A percentile compares a stretch with the other conserved stretches of the same genome.
Conservation (phyloP, 2,888 invertebrate species). For the Cerastis leucographa region DNA sequence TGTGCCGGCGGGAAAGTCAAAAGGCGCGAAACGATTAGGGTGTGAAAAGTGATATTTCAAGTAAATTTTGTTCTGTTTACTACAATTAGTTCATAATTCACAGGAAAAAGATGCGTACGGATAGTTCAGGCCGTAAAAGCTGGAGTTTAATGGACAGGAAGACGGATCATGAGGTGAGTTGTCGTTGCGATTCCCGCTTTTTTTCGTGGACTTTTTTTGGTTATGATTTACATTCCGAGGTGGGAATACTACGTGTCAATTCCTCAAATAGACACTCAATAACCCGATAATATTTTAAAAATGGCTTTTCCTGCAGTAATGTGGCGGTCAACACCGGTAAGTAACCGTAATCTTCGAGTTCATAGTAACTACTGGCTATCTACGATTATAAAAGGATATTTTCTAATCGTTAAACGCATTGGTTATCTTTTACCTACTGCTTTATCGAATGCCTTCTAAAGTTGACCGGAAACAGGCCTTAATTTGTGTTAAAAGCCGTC, state of each 20-base stretch:
- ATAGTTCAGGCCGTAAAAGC: conserved; percentile 80
- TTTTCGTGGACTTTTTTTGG: conserved; percentile 77
- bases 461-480: neutral
- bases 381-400: neutral
- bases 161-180: conserved; percentile 85
- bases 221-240: conserved; percentile 63
- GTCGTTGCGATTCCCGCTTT: conserved; percentile 78
- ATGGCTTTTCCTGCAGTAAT: neutral
- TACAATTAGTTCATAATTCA: conserved; percentile 66
- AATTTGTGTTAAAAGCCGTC: neutral
- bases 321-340: neutral
- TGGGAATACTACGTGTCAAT: conserved; percentile 22
- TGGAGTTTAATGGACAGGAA: conserved; percentile 88
- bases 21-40: conserved; percentile 81
- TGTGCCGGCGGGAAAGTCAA: conserved; percentile 87
- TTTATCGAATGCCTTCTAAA: neutral
- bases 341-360: neutral
- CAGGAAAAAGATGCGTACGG: conserved; percentile 84
- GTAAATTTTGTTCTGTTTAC: conserved; percentile 20
- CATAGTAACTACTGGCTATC: neutral
- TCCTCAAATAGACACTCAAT: neutral
- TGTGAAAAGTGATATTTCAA: conserved; percentile 47
- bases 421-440: conserved; percentile 2
- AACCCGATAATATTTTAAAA: conserved; percentile 3
- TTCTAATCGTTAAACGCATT: neutral